These are phyloP conservation scores for Amphipoea oculea DNA, from an alignment of 2,888 invertebrate species.

Conservation along the genomic window DNA sequence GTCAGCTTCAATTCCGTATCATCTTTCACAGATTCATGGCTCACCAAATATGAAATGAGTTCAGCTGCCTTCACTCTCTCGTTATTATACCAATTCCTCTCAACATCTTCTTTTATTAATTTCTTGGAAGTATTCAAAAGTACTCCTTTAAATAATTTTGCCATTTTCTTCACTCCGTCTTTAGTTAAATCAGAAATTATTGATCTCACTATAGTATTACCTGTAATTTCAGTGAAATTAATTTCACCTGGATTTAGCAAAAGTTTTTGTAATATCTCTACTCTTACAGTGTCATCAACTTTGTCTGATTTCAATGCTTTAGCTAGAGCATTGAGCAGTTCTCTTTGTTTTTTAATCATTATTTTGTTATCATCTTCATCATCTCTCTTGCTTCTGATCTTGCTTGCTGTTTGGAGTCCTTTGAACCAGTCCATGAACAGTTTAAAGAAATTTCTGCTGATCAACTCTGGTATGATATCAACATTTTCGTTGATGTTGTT, in stretches of 20 bases:
- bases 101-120: slow-evolving; percentile 84
- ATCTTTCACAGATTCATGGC: slow-evolving; percentile 87
- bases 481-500: slow-evolving; percentile 85
- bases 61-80: slow-evolving; percentile 93
- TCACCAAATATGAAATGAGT: slow-evolving; percentile 86
- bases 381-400: slow-evolving; percentile 88
- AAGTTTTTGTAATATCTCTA: slow-evolving; percentile 91
- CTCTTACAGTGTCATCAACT: slow-evolving; percentile 87
- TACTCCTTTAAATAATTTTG: slow-evolving; percentile 91
- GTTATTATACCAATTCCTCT: slow-evolving; percentile 92
- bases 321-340: slow-evolving; percentile 87
- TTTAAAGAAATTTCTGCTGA: slow-evolving; percentile 92
- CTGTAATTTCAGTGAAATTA: slow-evolving; percentile 93
- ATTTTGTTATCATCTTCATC: slow-evolving; percentile 87
- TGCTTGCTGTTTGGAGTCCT: slow-evolving; percentile 89
- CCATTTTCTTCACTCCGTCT: slow-evolving; percentile 92
- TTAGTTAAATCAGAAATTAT: slow-evolving; percentile 91
- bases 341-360: slow-evolving; percentile 90
- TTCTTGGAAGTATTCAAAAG: slow-evolving; percentile 90
- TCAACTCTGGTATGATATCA: slow-evolving; percentile 88
- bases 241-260: slow-evolving; percentile 93
- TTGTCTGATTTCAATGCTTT: slow-evolving; percentile 87
- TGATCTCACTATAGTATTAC: slow-evolving; percentile 91
- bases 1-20: slow-evolving; percentile 92
- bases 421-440: slow-evolving; percentile 92